Conservation (phyloP, 1,140 invertebrate genomes). For the Zophobas morio region DNA sequence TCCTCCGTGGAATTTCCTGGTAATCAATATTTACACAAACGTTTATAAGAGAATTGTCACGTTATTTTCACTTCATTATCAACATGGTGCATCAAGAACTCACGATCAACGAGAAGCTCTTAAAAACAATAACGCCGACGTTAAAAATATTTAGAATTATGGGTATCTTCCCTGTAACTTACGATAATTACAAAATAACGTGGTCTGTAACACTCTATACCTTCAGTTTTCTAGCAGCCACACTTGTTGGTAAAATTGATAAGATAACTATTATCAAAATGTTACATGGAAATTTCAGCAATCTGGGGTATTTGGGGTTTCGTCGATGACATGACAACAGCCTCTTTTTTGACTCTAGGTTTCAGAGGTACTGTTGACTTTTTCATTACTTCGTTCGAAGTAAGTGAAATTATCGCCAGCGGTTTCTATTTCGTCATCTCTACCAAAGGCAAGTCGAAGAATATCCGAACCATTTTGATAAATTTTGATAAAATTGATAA, state of each 20-base stretch:
- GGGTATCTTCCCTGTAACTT: not conserved
- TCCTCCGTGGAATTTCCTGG: too few relatives aligned
- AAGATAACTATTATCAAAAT: not conserved
- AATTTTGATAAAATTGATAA: constrained; percentile 43
- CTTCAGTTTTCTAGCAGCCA: not conserved
- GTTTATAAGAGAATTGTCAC: too few relatives aligned
- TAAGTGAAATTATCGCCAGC: constrained; percentile 47
- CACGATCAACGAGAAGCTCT: not conserved
- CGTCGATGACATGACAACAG: constrained; percentile 11
- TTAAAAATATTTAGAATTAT: not conserved
- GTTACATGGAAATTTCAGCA: not conserved
- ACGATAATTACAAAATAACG: not conserved
- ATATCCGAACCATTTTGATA: constrained; percentile 43
- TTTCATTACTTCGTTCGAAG: constrained; percentile 46
- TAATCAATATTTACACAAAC: too few relatives aligned
- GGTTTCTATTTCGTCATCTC: constrained; percentile 47
- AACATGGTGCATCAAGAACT: too few relatives aligned
- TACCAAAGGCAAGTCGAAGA: constrained; percentile 48
- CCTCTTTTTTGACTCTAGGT: constrained; percentile 5
- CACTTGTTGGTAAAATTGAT: not conserved
- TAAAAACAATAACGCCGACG: not conserved
- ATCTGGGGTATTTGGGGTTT: not conserved
- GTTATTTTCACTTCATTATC: too few relatives aligned
- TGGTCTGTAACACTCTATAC: not conserved
- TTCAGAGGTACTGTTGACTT: constrained; percentile 14